Evolutionary conservation across 2,888 invertebrate species (phyloP).

Genomic region (Netelia fuscicornis): DNA sequence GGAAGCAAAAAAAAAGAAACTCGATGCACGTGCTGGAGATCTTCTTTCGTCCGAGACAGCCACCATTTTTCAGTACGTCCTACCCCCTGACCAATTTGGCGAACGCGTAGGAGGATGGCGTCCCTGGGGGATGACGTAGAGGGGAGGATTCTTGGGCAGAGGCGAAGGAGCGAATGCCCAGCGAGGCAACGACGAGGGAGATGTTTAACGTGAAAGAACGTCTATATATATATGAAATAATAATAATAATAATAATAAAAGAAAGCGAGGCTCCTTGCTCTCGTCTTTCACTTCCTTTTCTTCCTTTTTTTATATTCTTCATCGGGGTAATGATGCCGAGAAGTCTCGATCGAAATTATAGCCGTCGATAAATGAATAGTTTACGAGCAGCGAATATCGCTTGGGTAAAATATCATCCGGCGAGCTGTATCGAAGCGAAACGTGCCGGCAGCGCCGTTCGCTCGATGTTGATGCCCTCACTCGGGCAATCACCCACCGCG

Average conservation of each 20-base stretch:
- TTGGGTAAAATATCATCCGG: slow-evolving; percentile 82
- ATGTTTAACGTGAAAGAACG: slow-evolving; percentile 45
- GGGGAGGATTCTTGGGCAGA: slow-evolving; percentile 46
- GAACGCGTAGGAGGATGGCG: slow-evolving; percentile 55
- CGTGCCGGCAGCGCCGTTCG: slow-evolving; percentile 73
- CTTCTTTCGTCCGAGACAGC: slow-evolving; percentile 48
- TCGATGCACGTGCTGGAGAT: slow-evolving; percentile 46
- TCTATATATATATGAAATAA: slow-evolving; percentile 37
- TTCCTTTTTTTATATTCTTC: neutral
- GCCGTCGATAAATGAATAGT: slow-evolving; percentile 84
- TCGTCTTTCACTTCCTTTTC: slow-evolving; percentile 22
- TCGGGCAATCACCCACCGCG: neutral
- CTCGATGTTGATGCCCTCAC: slow-evolving; percentile 56
- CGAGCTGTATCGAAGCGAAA: slow-evolving; percentile 68
- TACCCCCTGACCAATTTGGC: slow-evolving; percentile 65
- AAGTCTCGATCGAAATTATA: slow-evolving; percentile 83
- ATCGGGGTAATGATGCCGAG: slow-evolving; percentile 82
- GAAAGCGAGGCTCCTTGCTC: slow-evolving; percentile 46
- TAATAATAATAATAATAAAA: slow-evolving; percentile 30
- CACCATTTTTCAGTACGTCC: slow-evolving; percentile 66
- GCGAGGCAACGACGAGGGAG: slow-evolving; percentile 38
- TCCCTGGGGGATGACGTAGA: slow-evolving; percentile 58
- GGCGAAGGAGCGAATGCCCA: slow-evolving; percentile 54
- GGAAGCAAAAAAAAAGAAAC: slow-evolving; percentile 47
- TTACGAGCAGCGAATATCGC: slow-evolving; percentile 84